Conservation (phyloP, 2,113 vertebrate species). For the Octodon degus region DNA sequence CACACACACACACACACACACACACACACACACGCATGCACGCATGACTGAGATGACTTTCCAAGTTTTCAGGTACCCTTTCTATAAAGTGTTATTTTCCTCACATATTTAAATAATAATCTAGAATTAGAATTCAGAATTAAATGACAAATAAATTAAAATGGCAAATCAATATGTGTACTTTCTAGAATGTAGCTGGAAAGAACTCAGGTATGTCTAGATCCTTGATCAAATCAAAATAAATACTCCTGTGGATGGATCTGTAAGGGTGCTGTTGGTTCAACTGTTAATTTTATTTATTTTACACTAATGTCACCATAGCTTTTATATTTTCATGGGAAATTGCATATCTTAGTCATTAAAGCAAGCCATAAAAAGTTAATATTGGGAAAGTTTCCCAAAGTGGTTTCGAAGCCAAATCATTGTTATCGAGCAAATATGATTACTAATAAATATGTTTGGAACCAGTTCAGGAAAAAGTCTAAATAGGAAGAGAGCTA, state of each 20-base stretch:
- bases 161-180: background rate
- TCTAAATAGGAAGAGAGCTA: conserved; percentile 35
- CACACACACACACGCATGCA: no score
- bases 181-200: background rate
- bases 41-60: background rate
- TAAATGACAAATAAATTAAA: background rate
- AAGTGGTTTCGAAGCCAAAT: conserved; percentile 35
- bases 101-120: background rate
- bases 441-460: conserved; percentile 54
- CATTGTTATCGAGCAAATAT: conserved; percentile 47
- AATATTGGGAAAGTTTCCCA: conserved; percentile 41
- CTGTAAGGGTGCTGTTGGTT: background rate
- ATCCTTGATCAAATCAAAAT: background rate
- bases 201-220: background rate
- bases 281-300: background rate
- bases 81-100: background rate
- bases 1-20: background rate
- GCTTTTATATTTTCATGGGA: background rate
- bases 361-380: conserved; percentile 14
- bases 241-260: background rate
- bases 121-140: background rate
- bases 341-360: background rate
- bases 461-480: conserved; percentile 36
- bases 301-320: background rate
- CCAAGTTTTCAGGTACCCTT: background rate